Evolutionary conservation across 1,140 invertebrate species (phyloP), one percentile per base, ranked within the genome.

Genomic region (Saccostrea cuccullata): DNA sequence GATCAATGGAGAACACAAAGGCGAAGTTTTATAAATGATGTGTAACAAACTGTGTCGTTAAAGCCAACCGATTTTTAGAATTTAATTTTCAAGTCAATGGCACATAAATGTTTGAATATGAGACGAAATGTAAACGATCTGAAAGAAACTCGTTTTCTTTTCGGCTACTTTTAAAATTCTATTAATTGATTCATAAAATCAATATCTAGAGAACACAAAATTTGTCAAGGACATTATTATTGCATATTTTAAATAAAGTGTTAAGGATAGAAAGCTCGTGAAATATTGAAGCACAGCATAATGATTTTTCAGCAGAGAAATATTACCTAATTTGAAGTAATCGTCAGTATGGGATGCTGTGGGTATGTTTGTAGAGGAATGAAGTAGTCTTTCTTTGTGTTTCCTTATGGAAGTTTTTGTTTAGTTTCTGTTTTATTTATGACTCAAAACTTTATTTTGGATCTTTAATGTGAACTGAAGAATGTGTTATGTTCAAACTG

Each of bases 401-500:
- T 64, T 64, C n/a, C n/a, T n/a, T 64, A 20, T 20, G 17, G 58
- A 20, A 6, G 58, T 40, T 77, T 73, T 73, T 73, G 3, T n/a
- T 73, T 77, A 30, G 15, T 26, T 36, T 36, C 13, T 77, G 70
- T 77, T 77, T 77, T 30, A 36, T 77, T 30, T 1, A 30, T 77
- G 26, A 15, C 2, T 15, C 11, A 36, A 36, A 77, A 77, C 30
- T 30, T 77, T 77, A 30, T 13, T 36, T 77, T 26, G 26, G 70
- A 77, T 77, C 26, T 30, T 15, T 77, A 5, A 77, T 30, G 70
- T 77, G 1, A 77, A 36, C 70, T 77, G 70, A 77, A 77, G 70
- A 9, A 77, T 77, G 70, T 77, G 70, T 77, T 36, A 77, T 77
- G 70, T 77, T 77, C 70, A 77, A 36, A 77, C 13, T 77, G 70